Conservation (phyloP, 2,888 invertebrate species). For the Plebejus anna region DNA sequence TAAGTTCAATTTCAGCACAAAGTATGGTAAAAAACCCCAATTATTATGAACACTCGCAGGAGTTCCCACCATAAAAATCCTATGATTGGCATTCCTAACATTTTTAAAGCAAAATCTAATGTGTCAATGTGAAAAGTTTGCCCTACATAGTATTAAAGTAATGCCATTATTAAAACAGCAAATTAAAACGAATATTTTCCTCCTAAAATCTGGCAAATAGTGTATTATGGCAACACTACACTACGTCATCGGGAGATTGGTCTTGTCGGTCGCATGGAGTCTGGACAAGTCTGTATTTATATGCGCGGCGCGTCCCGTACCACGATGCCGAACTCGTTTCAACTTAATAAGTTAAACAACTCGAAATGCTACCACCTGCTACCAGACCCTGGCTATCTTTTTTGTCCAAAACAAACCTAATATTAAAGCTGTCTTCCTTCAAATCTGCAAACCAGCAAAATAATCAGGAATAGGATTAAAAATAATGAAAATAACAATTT, state of each 20-base stretch:
- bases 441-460: not conserved
- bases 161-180: not conserved
- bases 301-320: slow-evolving; percentile 29
- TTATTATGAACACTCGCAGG: no score
- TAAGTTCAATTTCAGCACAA: no score
- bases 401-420: not conserved
- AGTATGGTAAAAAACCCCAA: not conserved
- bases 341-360: not conserved
- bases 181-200: not conserved
- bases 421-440: no score
- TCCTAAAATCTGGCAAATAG: slow-evolving; percentile 26
- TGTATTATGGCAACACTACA: slow-evolving; percentile 32
- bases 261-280: slow-evolving; percentile 15
- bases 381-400: not conserved
- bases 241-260: slow-evolving; percentile 35
- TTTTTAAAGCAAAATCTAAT: no score
- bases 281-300: not conserved
- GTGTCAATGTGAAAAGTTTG: no score
- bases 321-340: slow-evolving; percentile 29
- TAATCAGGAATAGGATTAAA: not conserved
- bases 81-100: no score
- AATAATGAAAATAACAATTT: not conserved
- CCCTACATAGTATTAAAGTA: no score
- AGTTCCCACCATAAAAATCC: no score
- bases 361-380: not conserved